Evolutionary conservation across 2,888 invertebrate species (phyloP), one percentile per base, ranked within the genome.

Genomic region (Achlya flavicornis): DNA sequence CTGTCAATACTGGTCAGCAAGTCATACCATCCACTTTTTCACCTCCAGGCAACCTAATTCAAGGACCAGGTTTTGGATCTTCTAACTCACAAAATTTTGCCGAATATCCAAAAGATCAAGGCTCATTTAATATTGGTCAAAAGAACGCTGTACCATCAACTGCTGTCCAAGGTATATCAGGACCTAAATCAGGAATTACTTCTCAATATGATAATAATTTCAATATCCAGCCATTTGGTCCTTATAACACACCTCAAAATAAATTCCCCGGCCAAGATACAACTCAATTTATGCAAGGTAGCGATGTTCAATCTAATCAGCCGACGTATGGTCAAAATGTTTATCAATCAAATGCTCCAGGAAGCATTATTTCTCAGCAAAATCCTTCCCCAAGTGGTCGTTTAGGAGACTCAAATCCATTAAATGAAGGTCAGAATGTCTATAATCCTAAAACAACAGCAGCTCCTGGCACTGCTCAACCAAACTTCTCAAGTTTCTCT

Each of bases 101-200:
- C 16, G 61, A 58, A 59, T 46, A 53, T 32, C 57, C 61, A 11
- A 63, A 53, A 41, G 48, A 16, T 14, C 16, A 59, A 41, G 62
- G 66, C 62, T 35, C 62, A 48, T 48, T 16, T 62, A 57, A 65
- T 14, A 53, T 48, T 38, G 41, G 12, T 32, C 62, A 61, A 16
- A 66, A 64, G 12, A 41, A 19, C 1, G 38, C 59, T 19, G 10
- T 60, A 53, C 48, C 64, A 5, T 63, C 70, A 58, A 43, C 14
- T 57, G 7, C 32, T n/a, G 53, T 64, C 1, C 65, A 62, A 63
- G 32, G 43, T 16, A 11, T 26, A 53, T 41, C 66, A 10, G 43
- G 60, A 1, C 11, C 26, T 16, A 43, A 61, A 60, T 19, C 7
- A 16, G 48, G 16, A 53, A n/a, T 8, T n/a, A n/a, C 48, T 48